These are phyloP conservation scores for Eristalis tenax DNA, from an alignment of 2,888 invertebrate genomes.

Conservation along the genomic window DNA sequence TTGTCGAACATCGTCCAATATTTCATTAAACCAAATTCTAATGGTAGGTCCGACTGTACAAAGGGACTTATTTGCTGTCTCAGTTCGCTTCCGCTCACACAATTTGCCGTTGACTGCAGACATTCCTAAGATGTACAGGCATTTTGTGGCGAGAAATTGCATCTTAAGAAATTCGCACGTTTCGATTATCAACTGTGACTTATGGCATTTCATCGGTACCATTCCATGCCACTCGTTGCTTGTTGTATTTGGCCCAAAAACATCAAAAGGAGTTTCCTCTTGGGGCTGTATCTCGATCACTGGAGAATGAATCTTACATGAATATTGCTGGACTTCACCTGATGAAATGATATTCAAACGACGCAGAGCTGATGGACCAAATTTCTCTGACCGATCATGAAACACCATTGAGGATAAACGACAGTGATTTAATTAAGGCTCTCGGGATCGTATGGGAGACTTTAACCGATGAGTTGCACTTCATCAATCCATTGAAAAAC, in stretches of 20 bases:
- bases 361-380: conserved; percentile 13
- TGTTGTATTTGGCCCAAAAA: conserved; percentile 36
- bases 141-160: neutral
- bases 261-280: conserved; percentile 54
- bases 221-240: conserved; percentile 47
- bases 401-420: conserved; percentile 32
- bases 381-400: conserved; percentile 18
- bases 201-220: conserved; percentile 64
- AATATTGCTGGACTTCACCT: conserved; percentile 53
- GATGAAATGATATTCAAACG: conserved; percentile 55
- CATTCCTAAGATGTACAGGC: conserved; percentile 67
- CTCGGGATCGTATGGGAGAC: conserved; percentile 15
- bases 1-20: conserved; percentile 37
- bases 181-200: conserved; percentile 49
- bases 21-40: conserved; percentile 57
- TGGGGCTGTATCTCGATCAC: conserved; percentile 61
- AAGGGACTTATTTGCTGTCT: too few species aligned
- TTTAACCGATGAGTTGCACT: neutral
- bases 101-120: too few species aligned
- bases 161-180: conserved; percentile 20
- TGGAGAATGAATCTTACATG: too few species aligned
- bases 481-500: conserved; percentile 4
- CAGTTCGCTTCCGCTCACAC: too few species aligned
- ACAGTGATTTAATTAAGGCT: conserved; percentile 50
- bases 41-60: too few species aligned